Conservation (phyloP, 2,797 vertebrate genomes). For the Gymnodraco acuticeps region DNA sequence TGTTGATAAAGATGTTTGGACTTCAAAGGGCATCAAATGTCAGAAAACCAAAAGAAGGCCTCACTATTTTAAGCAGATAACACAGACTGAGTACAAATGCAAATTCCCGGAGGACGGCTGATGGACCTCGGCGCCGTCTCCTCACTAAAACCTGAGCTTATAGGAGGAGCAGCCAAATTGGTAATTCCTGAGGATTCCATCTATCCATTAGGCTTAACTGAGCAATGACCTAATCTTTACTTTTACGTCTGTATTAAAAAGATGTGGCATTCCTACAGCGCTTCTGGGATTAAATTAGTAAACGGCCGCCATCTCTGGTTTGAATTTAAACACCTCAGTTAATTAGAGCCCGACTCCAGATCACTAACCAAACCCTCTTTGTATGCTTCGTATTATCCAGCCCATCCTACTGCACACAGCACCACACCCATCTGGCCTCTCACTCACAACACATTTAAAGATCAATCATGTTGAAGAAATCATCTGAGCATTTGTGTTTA, state of each 20-base stretch:
- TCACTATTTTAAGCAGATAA: conserved; percentile 17
- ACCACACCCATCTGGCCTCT: too few species aligned
- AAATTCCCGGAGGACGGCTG: neutral
- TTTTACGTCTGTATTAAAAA: conserved; percentile 20
- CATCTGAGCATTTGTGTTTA: too few species aligned
- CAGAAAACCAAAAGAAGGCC: conserved; percentile 32
- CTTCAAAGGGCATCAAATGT: conserved; percentile 51
- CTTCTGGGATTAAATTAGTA: conserved; percentile 8
- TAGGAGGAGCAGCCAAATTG: conserved; percentile 1
- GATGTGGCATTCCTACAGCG: neutral
- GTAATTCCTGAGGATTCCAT: conserved; percentile 24
- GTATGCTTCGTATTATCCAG: too few species aligned
- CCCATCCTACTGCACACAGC: too few species aligned
- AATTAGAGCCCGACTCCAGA: neutral
- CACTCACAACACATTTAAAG: too few species aligned
- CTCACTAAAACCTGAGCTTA: conserved; percentile 18
- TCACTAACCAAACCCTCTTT: too few species aligned
- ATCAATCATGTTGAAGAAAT: too few species aligned
- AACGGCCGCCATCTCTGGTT: neutral
- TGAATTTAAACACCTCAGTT: conserved; percentile 12
- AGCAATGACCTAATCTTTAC: conserved; percentile 33
- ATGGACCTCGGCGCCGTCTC: neutral
- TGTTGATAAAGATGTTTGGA: conserved; percentile 19
- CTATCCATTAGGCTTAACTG: conserved; percentile 32
- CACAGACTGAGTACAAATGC: conserved; percentile 25